Percentiles rank a stretch among this genome's conserved stretches.
phyloP scores from a whole-genome alignment of 2,888 invertebrate species.

The Allolobophora icterica region DNA sequence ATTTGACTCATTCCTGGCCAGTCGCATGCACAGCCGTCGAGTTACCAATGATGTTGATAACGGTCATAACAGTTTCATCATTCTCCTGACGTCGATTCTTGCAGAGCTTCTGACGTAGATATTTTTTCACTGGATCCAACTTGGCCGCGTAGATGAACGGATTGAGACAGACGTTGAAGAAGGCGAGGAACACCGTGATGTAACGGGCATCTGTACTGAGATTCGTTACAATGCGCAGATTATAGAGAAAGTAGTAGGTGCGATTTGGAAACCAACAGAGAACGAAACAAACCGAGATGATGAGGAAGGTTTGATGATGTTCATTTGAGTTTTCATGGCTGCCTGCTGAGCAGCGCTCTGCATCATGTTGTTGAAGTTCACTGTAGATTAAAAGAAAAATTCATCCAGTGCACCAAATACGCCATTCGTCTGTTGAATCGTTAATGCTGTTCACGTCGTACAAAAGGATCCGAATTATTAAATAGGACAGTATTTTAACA shows the following conservation, averaged over 20 bases:
- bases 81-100: not conserved
- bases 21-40: not conserved
- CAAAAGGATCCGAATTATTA: no score
- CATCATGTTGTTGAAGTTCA: not conserved
- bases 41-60: not conserved
- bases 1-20: not conserved
- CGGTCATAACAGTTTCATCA: not conserved
- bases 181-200: constrained; percentile 34
- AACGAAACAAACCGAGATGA: constrained; percentile 34
- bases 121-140: constrained; percentile 24
- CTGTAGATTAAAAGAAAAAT: no score
- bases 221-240: constrained; percentile 4
- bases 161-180: constrained; percentile 35
- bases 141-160: constrained; percentile 32
- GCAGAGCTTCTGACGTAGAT: not conserved
- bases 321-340: not conserved
- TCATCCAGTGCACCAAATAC: no score
- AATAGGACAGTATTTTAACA: not conserved
- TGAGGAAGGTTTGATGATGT: constrained; percentile 34
- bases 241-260: constrained; percentile 31
- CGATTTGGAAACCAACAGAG: constrained; percentile 37
- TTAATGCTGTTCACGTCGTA: no score
- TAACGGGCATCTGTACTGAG: not conserved
- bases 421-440: no score
- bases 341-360: not conserved